These are phyloP conservation scores for Florisuga fusca DNA, from an alignment of 2,797 vertebrate genomes.

Conservation along the genomic window DNA sequence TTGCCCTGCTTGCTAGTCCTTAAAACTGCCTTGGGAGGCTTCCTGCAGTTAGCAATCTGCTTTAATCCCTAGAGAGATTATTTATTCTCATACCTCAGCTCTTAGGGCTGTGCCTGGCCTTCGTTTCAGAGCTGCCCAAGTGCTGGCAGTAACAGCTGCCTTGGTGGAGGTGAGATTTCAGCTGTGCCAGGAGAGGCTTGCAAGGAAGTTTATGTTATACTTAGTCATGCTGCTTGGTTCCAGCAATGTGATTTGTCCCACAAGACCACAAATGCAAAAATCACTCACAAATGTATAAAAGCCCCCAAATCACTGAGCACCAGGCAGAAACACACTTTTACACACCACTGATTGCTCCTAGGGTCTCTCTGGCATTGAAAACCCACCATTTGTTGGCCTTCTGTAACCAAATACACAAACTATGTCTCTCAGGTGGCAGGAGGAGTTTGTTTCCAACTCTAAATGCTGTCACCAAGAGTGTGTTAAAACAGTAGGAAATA, in stretches of 20 bases:
- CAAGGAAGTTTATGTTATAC: constrained; percentile 31
- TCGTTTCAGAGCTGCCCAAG: constrained; percentile 23
- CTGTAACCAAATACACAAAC: constrained; percentile 29
- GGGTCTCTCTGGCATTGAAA: constrained; percentile 51
- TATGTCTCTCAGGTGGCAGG: neutral
- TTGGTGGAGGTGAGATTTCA: constrained; percentile 40
- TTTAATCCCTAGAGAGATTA: constrained; percentile 34
- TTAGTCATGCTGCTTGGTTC: constrained; percentile 49
- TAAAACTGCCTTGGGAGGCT: neutral
- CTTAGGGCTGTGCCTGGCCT: constrained; percentile 6
- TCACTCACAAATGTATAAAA: constrained; percentile 46
- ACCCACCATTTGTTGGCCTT: constrained; percentile 8
- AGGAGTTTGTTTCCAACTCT: constrained; percentile 2
- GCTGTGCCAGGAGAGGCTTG: constrained; percentile 18
- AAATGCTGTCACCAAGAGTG: neutral
- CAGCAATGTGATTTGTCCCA: constrained; percentile 40
- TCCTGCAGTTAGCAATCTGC: constrained; percentile 45
- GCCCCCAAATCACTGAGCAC: constrained; percentile 40
- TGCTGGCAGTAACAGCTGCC: constrained; percentile 4
- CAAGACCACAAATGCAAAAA: constrained; percentile 51
- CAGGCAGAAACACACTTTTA: constrained; percentile 26
- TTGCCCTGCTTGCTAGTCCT: neutral
- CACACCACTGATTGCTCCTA: constrained; percentile 37
- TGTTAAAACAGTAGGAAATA: constrained; percentile 11
- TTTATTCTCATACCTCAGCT: constrained; percentile 24